Evolutionary conservation across 2,113 vertebrate species (phyloP), one percentile per base, ranked within the genome.

Genomic region (Pogonocichla stellata): DNA sequence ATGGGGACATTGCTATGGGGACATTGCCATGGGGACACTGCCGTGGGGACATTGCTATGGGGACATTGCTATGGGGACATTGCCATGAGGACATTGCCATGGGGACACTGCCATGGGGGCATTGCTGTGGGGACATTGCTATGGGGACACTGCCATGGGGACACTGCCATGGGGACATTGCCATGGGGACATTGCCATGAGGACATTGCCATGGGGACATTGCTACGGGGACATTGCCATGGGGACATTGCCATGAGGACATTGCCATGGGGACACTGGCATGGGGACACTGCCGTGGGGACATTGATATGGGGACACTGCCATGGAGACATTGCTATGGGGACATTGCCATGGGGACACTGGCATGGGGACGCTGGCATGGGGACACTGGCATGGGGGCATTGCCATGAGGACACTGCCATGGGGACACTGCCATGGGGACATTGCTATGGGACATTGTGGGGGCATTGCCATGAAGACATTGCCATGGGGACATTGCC

Each of bases 361-460:
- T 45, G 43, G 18, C 19, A 45, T 45, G 40, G 40, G 40, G 40
- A 12, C 12, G 12, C 5, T 40, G 40, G 11, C 5, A 40, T 40
- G 40, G 56, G 43, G 77, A 19, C 34, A 23, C 10, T 42, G 58
- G 22, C 7, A 3, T 22, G 18, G 47, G 66, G 66, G 29, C 40
- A 19, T 2, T 15, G 48, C 38, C 8, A 1, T 7, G 20, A 47
- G 47, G 11, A 14, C 47, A 47, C 6, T 47, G 20, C 47, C 10
- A 23, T 47, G 20, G 47, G 47, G 47, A 13, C 47, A 47, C 1
- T 47, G 47, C 20, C 22, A 2, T 22, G n/a, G 47, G 66, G 66
- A 50, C 40, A 19, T 3, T 11, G 31, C 25, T 8, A 2, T n/a
- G n/a, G n/a, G n/a, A n/a, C n/a, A n/a, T n/a, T n/a, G n/a, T 5